Conservation (phyloP, 2,113 vertebrate species). For the Myxocyprinus asiaticus region DNA sequence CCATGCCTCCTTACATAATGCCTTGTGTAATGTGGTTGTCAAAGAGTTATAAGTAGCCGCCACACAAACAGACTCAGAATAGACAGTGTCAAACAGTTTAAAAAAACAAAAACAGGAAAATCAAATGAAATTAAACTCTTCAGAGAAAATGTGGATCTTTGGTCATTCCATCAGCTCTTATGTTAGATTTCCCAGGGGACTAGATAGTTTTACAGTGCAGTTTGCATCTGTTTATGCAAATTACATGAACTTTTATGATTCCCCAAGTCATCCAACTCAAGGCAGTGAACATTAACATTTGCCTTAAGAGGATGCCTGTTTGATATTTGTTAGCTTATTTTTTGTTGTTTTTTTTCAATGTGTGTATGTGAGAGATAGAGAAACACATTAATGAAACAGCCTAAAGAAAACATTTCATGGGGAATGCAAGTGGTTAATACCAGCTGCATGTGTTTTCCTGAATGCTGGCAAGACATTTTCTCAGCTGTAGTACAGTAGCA, state of each 20-base stretch:
- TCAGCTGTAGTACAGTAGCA: not conserved
- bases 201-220: conserved; percentile 16
- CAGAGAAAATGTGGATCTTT: not conserved
- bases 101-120: not conserved
- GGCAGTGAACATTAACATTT: conserved; percentile 49
- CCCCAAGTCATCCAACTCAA: conserved; percentile 39
- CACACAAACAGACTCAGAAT: not conserved
- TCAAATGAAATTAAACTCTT: not conserved
- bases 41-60: not conserved
- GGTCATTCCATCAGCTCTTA: not conserved
- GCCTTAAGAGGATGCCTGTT: conserved; percentile 20
- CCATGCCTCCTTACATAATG: not conserved
- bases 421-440: conserved; percentile 39
- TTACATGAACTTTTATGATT: conserved; percentile 25
- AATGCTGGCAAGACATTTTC: conserved; percentile 20
- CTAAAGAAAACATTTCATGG: conserved; percentile 40
- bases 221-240: conserved; percentile 48
- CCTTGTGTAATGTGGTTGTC: not conserved
- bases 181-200: conserved; percentile 3
- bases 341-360: not conserved
- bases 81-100: not conserved
- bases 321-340: conserved; percentile 33
- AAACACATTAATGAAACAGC: conserved; percentile 54
- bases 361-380: conserved; percentile 22
- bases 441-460: conserved; percentile 37